phyloP scores from a whole-genome alignment of 2,113 vertebrate genomes.

The Bambusicola thoracicus region DNA sequence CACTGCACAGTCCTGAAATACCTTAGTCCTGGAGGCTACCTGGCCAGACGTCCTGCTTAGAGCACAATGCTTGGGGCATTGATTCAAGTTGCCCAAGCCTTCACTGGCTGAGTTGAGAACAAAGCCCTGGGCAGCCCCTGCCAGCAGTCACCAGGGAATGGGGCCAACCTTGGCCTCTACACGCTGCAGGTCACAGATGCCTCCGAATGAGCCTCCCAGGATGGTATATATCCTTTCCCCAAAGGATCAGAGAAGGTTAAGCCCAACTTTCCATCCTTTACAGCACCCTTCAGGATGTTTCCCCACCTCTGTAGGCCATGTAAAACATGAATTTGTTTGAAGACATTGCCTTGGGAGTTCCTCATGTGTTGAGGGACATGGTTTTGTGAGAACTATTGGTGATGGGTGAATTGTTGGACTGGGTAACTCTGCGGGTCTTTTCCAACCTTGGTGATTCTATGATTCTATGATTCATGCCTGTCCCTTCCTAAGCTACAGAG shows the following conservation, averaged over 20 bases:
- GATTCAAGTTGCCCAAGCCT: background rate
- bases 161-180: rapidly evolving
- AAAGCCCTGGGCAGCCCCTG: background rate
- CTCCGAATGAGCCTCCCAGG: background rate
- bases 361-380: too few species aligned
- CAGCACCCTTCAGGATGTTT: background rate
- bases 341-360: background rate
- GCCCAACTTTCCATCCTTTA: background rate
- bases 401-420: too few species aligned
- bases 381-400: too few species aligned
- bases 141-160: background rate
- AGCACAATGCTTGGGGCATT: background rate
- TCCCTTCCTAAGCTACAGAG: rapidly evolving
- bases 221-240: background rate
- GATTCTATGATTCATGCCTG: too few species aligned
- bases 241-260: background rate
- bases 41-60: background rate
- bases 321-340: background rate
- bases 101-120: background rate
- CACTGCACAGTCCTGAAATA: background rate
- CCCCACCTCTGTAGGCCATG: background rate
- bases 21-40: background rate
- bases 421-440: too few species aligned
- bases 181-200: background rate
- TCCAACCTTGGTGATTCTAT: too few species aligned